Conservation (phyloP, 2,797 vertebrate species). For the Lophotriccus pileatus region DNA sequence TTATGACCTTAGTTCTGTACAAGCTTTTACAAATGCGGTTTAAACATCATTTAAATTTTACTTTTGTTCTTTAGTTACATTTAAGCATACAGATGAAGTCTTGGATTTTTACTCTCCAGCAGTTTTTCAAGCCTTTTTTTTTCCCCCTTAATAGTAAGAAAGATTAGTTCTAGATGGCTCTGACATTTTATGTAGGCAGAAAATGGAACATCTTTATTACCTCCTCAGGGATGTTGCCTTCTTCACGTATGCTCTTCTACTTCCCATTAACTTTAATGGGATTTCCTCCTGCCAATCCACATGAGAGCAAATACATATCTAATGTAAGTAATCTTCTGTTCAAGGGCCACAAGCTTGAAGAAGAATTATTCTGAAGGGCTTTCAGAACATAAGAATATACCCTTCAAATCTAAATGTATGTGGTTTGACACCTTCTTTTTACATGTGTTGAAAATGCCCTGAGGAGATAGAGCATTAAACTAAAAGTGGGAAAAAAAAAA, state of each 20-base stretch:
- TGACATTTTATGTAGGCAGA: slow-evolving; percentile 27
- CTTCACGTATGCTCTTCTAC: neutral
- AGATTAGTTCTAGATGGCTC: slow-evolving; percentile 2
- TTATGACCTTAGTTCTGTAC: neutral
- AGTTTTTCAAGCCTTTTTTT: neutral
- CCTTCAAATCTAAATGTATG: neutral
- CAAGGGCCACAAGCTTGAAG: neutral
- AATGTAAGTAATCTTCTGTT: neutral
- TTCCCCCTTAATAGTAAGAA: neutral
- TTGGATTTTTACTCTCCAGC: neutral
- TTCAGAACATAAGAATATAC: neutral
- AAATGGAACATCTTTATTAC: slow-evolving; percentile 33
- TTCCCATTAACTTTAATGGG: slow-evolving; percentile 25
- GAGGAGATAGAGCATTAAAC: neutral
- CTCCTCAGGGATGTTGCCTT: slow-evolving; percentile 4
- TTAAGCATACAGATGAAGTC: neutral
- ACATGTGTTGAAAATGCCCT: neutral
- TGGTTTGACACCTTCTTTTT: neutral
- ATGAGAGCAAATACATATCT: neutral
- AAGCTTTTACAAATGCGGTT: neutral
- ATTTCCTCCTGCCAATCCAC: neutral
- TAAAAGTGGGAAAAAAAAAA: neutral
- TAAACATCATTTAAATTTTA: neutral
- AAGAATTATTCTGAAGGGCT: neutral
- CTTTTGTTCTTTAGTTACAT: neutral